Conservation (phyloP, 2,888 invertebrate species). For the Rhaphigaster nebulosa region DNA sequence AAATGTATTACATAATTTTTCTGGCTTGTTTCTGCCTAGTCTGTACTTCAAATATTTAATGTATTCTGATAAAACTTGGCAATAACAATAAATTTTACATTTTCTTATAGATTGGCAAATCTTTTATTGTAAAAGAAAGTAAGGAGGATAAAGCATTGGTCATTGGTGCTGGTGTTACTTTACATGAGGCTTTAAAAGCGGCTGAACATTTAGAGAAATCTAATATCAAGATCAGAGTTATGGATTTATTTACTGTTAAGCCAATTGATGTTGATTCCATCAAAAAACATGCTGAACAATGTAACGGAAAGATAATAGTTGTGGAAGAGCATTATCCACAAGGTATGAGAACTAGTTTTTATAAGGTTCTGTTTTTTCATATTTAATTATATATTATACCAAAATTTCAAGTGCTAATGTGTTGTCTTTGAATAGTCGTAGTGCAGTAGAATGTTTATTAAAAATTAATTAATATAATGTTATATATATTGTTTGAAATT, state of each 20-base stretch:
- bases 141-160: conserved; percentile 85
- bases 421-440: neutral
- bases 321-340: conserved; percentile 98
- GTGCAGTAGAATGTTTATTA: neutral
- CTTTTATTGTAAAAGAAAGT: conserved; percentile 84
- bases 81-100: neutral
- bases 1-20: neutral
- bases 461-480: too few relatives aligned
- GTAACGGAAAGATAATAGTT: conserved; percentile 86
- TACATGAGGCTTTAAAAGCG: conserved; percentile 91
- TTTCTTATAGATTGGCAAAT: conserved; percentile 76
- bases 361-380: conserved; percentile 46
- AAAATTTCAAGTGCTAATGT: neutral
- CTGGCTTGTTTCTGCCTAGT: neutral
- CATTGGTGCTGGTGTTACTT: conserved; percentile 94
- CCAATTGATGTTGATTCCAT: conserved; percentile 89
- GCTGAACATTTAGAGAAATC: conserved; percentile 79
- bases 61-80: neutral
- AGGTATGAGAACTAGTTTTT: conserved; percentile 71
- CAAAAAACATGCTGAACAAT: conserved; percentile 80
- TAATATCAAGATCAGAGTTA: conserved; percentile 83
- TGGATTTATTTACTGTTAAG: conserved; percentile 97
- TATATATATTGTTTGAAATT: neutral
- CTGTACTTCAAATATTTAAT: neutral
- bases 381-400: neutral